Evolutionary conservation across 53 echinoderm and acorn worm species (phyloP).

Genomic region (Holothuria scabra): DNA sequence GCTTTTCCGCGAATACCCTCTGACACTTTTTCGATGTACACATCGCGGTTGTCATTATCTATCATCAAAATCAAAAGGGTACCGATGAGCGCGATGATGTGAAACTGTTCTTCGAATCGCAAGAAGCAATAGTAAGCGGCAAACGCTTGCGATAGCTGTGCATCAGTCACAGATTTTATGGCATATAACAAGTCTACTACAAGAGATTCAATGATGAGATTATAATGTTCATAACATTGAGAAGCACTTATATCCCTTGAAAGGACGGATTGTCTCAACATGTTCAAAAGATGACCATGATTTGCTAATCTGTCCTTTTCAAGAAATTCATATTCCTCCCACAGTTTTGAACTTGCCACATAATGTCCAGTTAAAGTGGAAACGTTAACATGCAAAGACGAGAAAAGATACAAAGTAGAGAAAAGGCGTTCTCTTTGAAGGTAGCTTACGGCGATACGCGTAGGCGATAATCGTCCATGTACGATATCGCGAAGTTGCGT

Average conservation of each 20-base stretch:
- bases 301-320: too few relatives aligned
- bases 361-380: neutral
- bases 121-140: slow-evolving; percentile 18
- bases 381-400: neutral
- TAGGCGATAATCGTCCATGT: neutral
- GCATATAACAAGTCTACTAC: neutral
- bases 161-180: neutral
- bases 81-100: neutral
- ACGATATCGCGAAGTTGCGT: neutral
- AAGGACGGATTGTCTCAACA: slow-evolving; percentile 10
- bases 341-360: too few relatives aligned
- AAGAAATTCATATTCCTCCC: too few relatives aligned
- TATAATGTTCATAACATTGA: slow-evolving; percentile 7
- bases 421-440: slow-evolving; percentile 15
- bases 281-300: neutral
- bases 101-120: slow-evolving; percentile 16
- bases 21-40: neutral
- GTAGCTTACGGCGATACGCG: neutral
- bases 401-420: neutral
- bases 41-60: neutral
- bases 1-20: slow-evolving; percentile 15
- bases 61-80: neutral
- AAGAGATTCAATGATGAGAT: neutral
- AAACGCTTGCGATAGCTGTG: neutral
- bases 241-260: neutral